Base-by-base conservation (phyloP, 2,113 vertebrate species). In the Oreochromis tanganicae region DNA sequence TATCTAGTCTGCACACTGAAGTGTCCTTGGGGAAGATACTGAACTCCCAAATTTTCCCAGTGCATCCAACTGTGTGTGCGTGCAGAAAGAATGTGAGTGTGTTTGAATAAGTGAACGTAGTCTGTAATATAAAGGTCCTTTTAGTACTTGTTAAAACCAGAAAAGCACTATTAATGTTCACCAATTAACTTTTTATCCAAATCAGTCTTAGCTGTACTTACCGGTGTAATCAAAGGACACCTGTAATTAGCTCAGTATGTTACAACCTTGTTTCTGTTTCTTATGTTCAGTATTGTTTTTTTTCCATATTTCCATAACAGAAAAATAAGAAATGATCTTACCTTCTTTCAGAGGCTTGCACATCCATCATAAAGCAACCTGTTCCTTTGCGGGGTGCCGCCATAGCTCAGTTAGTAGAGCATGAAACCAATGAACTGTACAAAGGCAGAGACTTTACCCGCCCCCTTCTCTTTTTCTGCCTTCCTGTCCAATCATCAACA, bases 61-160 rank as follows among this genome's bases (percentile, higher is more conserved):
- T 73, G 66, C 38, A 73, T 75, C 71, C 43, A 2, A 29, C 24
- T 3, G 1, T 48, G 0, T 75, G 68, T 48, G 68, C n/a, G 9
- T 12, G 43, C 41, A 48, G 41, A 75, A 75, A 19, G 9, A 78
- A 48, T 50, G 24, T 48, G 21, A 36, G 61, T 29, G 0, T 75
- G 71, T 75, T 29, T 48, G 68, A 73, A 29, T 46, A 46, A 0
- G 68, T 17, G 41, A 46, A 17, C 3, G 0, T 48, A 48, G 21
- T 4, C 8, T 17, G 5, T 75, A 75, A 0, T 75, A 2, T 73
- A 29, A 29, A 29, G 16, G 0, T 29, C 6, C 9, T 48, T 29
- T 75, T 48, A 75, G 71, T 75, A 48, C 9, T 48, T 7, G 5
- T 29, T 75, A 50, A 75, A 48, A 50, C 24, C 16, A 50, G 71